Evolutionary conservation across 2,888 invertebrate species (phyloP), one percentile per base, ranked within the genome.

Genomic region (Macrophya annulata): DNA sequence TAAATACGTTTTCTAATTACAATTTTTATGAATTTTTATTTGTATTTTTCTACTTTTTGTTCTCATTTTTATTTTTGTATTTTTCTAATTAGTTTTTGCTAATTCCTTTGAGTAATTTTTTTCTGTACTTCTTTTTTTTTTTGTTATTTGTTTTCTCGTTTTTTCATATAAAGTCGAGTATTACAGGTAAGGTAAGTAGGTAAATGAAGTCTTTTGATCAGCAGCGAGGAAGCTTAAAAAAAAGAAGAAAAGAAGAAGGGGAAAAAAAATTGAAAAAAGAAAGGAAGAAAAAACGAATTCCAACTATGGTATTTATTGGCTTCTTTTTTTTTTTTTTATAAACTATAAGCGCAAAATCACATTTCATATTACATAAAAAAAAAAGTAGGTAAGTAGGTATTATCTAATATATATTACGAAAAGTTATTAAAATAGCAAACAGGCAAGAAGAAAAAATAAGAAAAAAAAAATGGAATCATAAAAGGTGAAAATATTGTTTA

Each of bases 161-260:
- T 31, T 31, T 31, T 31, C 31, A 31, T 31, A 62, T 1, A 62
- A 62, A 21, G 4, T 62, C 62, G 68, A 31, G 10, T 37, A 37
- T 37, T 31, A 9, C 12, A 45, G n/a, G 76, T 45, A n/a, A n/a
- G 76, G 31, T 15, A 17, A 45, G 15, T 45, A 17, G 51, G 76
- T 59, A 43, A 10, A 68, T 68, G 37, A 68, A 68, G 68, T 68
- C 68, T 37, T 68, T 68, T 68, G 68, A 68, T 37, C 68, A 8
- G 5, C 55, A 55, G 21, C 62, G 62, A 25, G 68, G 2, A 12
- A 68, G 68, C 31, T 68, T 68, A 37, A 68, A 59, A 79, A 12
- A 6, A 55, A 9, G 37, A 45, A 17, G 9, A 9, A 76, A 48
- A 48, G 17, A 0, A 5, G 1, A 0, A 77, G 40, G 37, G 40